Percentiles rank a stretch among this genome's conserved stretches.
Conservation (phyloP, 2,888 invertebrate species). For the Nomada goodeniana region DNA sequence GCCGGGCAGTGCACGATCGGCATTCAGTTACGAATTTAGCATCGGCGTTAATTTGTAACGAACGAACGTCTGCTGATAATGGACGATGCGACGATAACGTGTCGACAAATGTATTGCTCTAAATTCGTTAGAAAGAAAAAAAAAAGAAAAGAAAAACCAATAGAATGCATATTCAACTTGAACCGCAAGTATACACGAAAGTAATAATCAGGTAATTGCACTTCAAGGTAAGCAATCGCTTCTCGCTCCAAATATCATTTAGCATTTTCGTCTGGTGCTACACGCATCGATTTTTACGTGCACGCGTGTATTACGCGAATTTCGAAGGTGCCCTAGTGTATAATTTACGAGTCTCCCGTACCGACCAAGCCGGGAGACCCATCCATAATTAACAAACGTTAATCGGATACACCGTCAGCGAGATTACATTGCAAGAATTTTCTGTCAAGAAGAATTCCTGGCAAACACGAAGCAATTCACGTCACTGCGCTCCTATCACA, state of each 20-base stretch:
- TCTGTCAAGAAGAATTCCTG: not conserved
- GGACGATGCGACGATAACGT: not conserved
- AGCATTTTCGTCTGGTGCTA: too few relatives aligned
- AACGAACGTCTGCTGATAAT: not conserved
- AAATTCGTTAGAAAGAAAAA: not conserved
- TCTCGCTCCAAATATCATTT: too few relatives aligned
- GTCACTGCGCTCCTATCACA: too few relatives aligned
- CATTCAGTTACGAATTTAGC: not conserved
- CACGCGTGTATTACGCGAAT: too few relatives aligned
- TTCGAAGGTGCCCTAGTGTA: too few relatives aligned
- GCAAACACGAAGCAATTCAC: too few relatives aligned
- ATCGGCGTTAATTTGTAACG: not conserved
- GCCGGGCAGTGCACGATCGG: conserved; percentile 11
- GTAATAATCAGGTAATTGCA: too few relatives aligned
- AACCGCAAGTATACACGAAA: too few relatives aligned
- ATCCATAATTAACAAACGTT: not conserved
- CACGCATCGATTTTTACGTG: too few relatives aligned
- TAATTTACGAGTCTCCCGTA: too few relatives aligned
- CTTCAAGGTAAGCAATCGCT: too few relatives aligned
- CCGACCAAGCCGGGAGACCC: too few relatives aligned
- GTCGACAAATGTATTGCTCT: not conserved
- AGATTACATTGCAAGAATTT: not conserved
- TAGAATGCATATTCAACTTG: not conserved
- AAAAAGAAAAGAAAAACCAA: not conserved
- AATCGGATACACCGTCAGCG: not conserved